Percentiles rank a stretch among this genome's conserved stretches.
Evolutionary conservation across 1,140 invertebrate species (phyloP).

Genomic region (Drosophila ambigua): DNA sequence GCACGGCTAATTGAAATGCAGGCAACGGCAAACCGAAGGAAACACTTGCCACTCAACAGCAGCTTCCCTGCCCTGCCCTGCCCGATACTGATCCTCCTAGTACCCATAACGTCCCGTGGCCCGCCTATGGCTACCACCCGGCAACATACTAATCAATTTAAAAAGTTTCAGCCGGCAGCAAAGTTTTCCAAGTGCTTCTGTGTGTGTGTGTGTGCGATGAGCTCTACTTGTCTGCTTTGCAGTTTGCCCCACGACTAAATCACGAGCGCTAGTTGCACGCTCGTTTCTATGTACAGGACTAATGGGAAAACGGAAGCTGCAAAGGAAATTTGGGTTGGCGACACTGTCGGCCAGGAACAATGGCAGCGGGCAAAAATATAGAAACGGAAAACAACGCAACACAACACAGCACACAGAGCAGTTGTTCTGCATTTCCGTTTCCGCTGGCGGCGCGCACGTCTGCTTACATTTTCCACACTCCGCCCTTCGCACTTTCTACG

Average conservation of each 20-base stretch:
- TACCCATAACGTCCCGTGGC: conserved; percentile 5
- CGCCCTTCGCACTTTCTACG: neutral
- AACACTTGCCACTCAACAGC: neutral
- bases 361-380: conserved; percentile 43
- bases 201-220: conserved; percentile 36
- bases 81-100: neutral
- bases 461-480: conserved; percentile 6
- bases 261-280: conserved; percentile 57
- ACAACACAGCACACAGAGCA: conserved; percentile 43
- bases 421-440: conserved; percentile 80
- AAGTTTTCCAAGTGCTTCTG: conserved; percentile 48
- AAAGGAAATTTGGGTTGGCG: conserved; percentile 52
- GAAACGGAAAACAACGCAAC: conserved; percentile 43
- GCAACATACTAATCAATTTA: conserved; percentile 76
- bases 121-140: too few relatives aligned
- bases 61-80: neutral
- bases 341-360: conserved; percentile 17
- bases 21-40: conserved; percentile 34
- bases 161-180: conserved; percentile 64
- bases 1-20: conserved; percentile 70
- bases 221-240: conserved; percentile 58
- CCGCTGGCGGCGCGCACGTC: conserved; percentile 43
- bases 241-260: conserved; percentile 59
- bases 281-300: conserved; percentile 58
- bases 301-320: conserved; percentile 72